phyloP scores from a whole-genome alignment of 2,888 invertebrate species.

The Epinotia nisella region DNA sequence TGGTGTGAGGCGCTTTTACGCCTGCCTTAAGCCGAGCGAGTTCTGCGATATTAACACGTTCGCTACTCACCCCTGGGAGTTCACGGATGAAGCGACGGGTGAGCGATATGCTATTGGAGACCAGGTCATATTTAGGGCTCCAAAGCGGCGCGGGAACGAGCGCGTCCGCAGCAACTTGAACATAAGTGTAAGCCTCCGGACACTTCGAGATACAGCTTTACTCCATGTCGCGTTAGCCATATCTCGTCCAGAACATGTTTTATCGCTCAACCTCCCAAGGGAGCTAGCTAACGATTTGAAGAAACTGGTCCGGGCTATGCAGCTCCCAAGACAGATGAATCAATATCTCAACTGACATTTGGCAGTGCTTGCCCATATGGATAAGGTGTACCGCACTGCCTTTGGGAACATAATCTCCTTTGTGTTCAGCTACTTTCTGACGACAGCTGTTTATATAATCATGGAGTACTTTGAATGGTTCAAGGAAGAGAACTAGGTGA shows the following conservation, averaged over 20 bases:
- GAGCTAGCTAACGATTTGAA: conserved; percentile 70
- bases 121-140: conserved; percentile 77
- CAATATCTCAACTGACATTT: not conserved
- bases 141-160: conserved; percentile 63
- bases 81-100: conserved; percentile 88
- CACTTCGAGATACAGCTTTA: conserved; percentile 76
- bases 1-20: conserved; percentile 86
- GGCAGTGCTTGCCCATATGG: not conserved
- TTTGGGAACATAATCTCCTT: not conserved
- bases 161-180: conserved; percentile 74
- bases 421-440: not conserved
- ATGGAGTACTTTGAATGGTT: conserved; percentile 25
- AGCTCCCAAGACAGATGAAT: conserved; percentile 26
- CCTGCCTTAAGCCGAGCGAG: conserved; percentile 81
- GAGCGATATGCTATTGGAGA: conserved; percentile 86
- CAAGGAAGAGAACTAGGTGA: not conserved
- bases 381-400: not conserved
- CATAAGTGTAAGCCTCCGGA: conserved; percentile 81
- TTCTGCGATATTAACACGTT: conserved; percentile 89
- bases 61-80: conserved; percentile 94
- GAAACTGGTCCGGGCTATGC: conserved; percentile 50
- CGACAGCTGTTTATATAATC: not conserved
- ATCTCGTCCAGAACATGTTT: conserved; percentile 60
- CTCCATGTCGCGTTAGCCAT: conserved; percentile 73
- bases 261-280: conserved; percentile 72